Percentiles rank a stretch among this genome's conserved stretches.
These are phyloP conservation scores for Fukomys damarensis DNA, from an alignment of 2,113 vertebrate species.

Conservation along the genomic window DNA sequence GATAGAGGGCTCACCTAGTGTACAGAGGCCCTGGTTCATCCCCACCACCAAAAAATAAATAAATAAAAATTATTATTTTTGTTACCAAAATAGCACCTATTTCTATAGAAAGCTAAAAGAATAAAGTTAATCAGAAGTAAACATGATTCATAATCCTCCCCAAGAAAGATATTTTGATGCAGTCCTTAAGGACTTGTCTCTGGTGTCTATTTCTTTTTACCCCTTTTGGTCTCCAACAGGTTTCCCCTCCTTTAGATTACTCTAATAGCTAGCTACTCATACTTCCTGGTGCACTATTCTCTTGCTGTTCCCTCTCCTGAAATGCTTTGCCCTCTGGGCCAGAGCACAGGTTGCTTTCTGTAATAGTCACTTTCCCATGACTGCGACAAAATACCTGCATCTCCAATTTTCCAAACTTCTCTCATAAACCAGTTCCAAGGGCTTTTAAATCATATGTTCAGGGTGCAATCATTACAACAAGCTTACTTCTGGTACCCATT, in stretches of 20 bases:
- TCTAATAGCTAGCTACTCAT: too few species aligned
- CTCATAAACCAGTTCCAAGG: not conserved
- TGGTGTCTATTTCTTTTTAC: not conserved
- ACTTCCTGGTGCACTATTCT: accelerated
- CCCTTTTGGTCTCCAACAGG: not conserved
- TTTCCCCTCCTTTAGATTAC: not conserved
- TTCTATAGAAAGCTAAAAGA: not conserved
- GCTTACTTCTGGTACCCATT: not conserved
- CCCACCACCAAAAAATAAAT: not conserved
- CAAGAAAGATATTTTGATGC: not conserved
- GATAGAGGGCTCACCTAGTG: too few species aligned
- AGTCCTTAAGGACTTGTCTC: too few species aligned
- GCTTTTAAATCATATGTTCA: not conserved
- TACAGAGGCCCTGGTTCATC: not conserved
- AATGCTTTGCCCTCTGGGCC: not conserved
- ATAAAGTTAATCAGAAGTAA: not conserved
- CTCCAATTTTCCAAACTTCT: not conserved
- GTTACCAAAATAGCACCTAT: not conserved
- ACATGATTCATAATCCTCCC: not conserved
- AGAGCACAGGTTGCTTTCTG: not conserved
- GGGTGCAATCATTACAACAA: not conserved
- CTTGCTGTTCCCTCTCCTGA: not conserved
- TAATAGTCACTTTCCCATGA: not conserved
- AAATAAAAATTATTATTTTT: not conserved
- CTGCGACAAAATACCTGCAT: not conserved